A percentile compares a stretch with the other conserved stretches of the same genome.
phyloP scores from a whole-genome alignment of 2,797 vertebrate species.

The Lithobates sylvaticus region DNA sequence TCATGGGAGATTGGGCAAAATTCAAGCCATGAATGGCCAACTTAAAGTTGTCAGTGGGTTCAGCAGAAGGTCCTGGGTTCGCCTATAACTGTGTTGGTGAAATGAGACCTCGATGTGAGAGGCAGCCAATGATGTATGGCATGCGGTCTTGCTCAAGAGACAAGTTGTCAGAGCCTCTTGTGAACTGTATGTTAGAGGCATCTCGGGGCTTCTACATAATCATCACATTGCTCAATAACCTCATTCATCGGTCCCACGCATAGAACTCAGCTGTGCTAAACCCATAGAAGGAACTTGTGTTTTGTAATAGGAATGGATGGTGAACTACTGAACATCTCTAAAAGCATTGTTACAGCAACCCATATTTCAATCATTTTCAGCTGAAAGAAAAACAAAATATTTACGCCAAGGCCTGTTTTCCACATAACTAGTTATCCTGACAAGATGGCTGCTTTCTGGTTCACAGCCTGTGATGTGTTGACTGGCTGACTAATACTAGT shows the following conservation, averaged over 20 bases:
- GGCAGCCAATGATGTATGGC: conserved; percentile 16
- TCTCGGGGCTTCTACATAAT: neutral
- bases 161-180: neutral
- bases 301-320: neutral
- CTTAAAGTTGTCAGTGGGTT: neutral
- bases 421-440: too few relatives aligned
- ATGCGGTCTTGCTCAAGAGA: conserved; percentile 7
- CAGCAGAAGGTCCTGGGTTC: neutral
- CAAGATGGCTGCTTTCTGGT: too few relatives aligned
- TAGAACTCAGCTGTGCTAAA: neutral
- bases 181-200: neutral
- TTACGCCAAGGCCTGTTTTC: too few relatives aligned
- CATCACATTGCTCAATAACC: conserved; percentile 28
- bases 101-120: neutral
- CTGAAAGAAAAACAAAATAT: neutral
- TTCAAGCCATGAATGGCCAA: too few relatives aligned
- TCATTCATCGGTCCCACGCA: conserved; percentile 3
- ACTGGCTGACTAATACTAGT: too few relatives aligned
- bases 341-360: neutral
- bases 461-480: too few relatives aligned
- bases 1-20: too few relatives aligned
- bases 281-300: neutral
- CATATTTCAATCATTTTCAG: neutral
- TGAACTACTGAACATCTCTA: neutral
- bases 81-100: neutral